Evolutionary conservation across 2,113 vertebrate species (phyloP).

Genomic region (Pachypanchax playfairii): DNA sequence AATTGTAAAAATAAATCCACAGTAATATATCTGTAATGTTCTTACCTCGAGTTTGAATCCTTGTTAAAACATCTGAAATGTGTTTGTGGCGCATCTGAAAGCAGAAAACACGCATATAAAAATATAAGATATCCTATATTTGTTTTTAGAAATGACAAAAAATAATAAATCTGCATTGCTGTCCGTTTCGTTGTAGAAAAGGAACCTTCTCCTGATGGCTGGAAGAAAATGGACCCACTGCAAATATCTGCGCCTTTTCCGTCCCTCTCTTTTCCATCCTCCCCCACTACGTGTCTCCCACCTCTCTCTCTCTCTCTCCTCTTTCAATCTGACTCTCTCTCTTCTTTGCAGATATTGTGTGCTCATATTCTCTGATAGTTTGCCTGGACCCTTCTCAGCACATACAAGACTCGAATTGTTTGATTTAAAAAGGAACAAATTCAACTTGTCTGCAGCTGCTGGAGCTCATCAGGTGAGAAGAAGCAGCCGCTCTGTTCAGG

Average conservation of each 20-base stretch:
- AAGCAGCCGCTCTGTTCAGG: constrained; percentile 52
- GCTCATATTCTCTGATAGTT: constrained; percentile 51
- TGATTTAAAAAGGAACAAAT: constrained; percentile 39
- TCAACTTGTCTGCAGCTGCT: constrained; percentile 59
- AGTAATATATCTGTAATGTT: not conserved
- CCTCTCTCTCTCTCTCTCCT: constrained; percentile 15
- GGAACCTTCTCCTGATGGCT: not conserved
- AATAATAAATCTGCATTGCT: not conserved
- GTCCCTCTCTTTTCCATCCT: constrained; percentile 17
- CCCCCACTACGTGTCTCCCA: constrained; percentile 7
- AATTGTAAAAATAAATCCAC: too few species aligned
- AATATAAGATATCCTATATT: too few species aligned
- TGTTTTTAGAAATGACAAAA: too few species aligned
- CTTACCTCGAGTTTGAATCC: not conserved
- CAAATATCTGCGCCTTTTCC: constrained; percentile 41
- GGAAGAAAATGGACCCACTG: constrained; percentile 51
- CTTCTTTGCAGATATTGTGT: constrained; percentile 42
- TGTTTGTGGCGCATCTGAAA: not conserved
- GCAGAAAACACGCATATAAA: not conserved
- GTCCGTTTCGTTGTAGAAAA: not conserved
- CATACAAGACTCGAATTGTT: constrained; percentile 46
- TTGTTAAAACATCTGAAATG: not conserved
- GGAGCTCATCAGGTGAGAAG: constrained; percentile 45
- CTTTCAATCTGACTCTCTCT: constrained; percentile 10
- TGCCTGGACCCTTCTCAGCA: constrained; percentile 32